A percentile compares a stretch with the other conserved stretches of the same genome.
phyloP scores from a whole-genome alignment of 2,888 invertebrate genomes.

The Orthosia cruda region DNA sequence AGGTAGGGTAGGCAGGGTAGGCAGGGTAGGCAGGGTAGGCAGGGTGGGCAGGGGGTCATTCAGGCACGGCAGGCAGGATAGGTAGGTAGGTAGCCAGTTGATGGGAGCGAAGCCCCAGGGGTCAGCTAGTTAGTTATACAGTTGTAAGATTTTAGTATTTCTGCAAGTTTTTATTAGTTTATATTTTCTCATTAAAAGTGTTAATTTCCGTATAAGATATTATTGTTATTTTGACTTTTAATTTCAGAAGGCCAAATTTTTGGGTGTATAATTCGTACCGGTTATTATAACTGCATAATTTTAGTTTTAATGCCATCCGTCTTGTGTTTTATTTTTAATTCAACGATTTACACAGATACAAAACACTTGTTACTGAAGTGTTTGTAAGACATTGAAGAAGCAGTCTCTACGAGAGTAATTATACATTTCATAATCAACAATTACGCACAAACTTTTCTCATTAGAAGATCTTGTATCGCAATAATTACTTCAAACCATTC shows the following conservation, averaged over 20 bases:
- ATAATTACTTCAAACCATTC: slow-evolving; percentile 37
- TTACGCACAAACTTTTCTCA: slow-evolving; percentile 13
- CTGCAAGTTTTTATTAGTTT: too few species aligned
- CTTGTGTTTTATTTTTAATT: background rate
- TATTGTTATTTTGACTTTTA: slow-evolving; percentile 14
- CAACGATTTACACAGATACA: background rate
- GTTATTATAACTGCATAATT: slow-evolving; percentile 2
- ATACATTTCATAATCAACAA: background rate
- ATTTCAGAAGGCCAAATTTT: background rate
- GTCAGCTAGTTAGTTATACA: background rate
- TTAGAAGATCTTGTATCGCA: slow-evolving; percentile 24
- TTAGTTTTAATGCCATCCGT: background rate
- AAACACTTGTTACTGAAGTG: background rate
- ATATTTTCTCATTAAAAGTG: too few species aligned
- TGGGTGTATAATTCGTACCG: background rate
- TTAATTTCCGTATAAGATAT: slow-evolving; percentile 6
- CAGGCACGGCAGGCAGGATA: too few species aligned
- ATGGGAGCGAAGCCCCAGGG: too few species aligned
- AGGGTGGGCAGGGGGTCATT: too few species aligned
- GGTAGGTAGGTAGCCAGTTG: too few species aligned
- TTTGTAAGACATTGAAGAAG: background rate
- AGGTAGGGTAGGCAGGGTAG: too few species aligned
- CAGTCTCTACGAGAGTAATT: background rate
- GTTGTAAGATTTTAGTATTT: background rate
- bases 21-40: too few species aligned